Evolutionary conservation across 2,888 invertebrate genomes (phyloP).

Genomic region (Drosophila neotestacea): DNA sequence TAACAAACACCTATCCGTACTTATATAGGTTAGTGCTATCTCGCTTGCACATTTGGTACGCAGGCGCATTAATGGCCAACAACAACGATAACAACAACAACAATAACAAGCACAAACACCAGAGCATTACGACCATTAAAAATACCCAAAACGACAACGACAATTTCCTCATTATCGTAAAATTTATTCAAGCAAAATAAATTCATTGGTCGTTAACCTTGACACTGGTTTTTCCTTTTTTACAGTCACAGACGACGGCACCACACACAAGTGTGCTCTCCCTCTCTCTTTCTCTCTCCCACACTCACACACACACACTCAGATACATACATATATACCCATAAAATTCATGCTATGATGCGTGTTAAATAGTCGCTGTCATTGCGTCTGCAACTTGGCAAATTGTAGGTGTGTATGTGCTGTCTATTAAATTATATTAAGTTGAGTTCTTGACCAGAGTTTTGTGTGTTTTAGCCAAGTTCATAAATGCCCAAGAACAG

Average conservation of each 20-base stretch:
- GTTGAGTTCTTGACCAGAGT: conserved; percentile 34
- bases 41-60: conserved; percentile 40
- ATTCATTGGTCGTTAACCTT: conserved; percentile 86
- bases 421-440: conserved; percentile 13
- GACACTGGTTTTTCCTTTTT: conserved; percentile 84
- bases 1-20: conserved; percentile 37
- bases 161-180: conserved; percentile 85
- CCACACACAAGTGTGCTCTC: conserved; percentile 14
- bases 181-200: conserved; percentile 85
- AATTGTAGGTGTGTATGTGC: conserved; percentile 13
- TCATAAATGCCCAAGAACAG: conserved; percentile 31
- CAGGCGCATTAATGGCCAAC: conserved; percentile 52
- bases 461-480: conserved; percentile 23
- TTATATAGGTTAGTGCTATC: conserved; percentile 17
- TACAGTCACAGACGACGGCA: conserved; percentile 43
- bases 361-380: conserved; percentile 78
- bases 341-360: conserved; percentile 72
- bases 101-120: conserved; percentile 54
- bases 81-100: conserved; percentile 19
- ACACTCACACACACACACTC: conserved; percentile 12
- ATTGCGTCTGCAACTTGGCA: conserved; percentile 47
- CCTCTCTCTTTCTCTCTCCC: conserved; percentile 2
- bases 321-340: conserved; percentile 28
- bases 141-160: conserved; percentile 82
- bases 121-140: conserved; percentile 81